phyloP scores from a whole-genome alignment of 2,113 vertebrate species.

The Connochaetes taurinus region DNA sequence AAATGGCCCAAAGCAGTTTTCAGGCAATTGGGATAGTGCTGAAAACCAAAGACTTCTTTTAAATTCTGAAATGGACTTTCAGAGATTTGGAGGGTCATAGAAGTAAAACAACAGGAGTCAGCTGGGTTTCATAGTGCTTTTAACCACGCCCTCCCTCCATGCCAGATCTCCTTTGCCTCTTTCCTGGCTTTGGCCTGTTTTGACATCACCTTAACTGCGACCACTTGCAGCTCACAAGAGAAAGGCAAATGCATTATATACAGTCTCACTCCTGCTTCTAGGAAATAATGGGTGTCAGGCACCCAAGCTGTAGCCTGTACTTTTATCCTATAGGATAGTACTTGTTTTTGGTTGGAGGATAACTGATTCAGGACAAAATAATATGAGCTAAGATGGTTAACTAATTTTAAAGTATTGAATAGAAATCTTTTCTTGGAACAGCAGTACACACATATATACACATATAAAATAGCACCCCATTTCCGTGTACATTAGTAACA shows the following conservation, averaged over 20 bases:
- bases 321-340: neutral
- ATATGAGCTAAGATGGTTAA: neutral
- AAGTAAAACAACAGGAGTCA: neutral
- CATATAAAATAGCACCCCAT: neutral
- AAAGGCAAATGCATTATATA: neutral
- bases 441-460: neutral
- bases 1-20: conserved; percentile 7
- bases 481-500: neutral
- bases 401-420: neutral
- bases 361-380: neutral
- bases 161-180: neutral
- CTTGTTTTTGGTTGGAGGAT: neutral
- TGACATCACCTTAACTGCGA: neutral
- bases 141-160: neutral
- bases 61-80: neutral
- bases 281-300: neutral
- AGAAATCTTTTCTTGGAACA: neutral
- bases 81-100: neutral
- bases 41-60: neutral
- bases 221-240: neutral
- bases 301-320: neutral
- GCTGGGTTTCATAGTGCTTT: neutral
- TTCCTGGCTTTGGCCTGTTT: neutral
- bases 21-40: neutral
- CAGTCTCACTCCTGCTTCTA: neutral